Percentiles rank a stretch among this genome's conserved stretches.
Evolutionary conservation across 2,888 invertebrate genomes (phyloP).

Genomic region (Hemaris fuciformis): DNA sequence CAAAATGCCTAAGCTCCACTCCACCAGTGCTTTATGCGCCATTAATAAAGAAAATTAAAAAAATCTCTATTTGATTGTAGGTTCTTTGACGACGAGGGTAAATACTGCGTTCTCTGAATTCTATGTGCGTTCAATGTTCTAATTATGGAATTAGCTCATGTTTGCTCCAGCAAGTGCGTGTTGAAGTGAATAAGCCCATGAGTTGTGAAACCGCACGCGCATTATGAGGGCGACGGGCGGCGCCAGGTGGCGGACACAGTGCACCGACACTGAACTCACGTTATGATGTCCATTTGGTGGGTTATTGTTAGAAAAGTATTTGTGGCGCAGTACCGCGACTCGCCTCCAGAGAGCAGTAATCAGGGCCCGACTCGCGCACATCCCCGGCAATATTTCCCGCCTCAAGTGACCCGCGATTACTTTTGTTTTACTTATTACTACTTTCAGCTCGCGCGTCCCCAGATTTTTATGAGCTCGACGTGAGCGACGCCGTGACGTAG

Average conservation of each 20-base stretch:
- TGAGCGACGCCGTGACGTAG: neutral
- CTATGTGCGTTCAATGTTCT: too few species aligned
- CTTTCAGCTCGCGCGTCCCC: neutral
- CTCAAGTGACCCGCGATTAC: constrained; percentile 8
- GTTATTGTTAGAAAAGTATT: constrained; percentile 27
- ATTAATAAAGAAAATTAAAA: too few species aligned
- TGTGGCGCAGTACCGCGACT: constrained; percentile 20
- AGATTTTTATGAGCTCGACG: neutral
- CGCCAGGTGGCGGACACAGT: neutral
- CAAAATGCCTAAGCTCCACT: too few species aligned
- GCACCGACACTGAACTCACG: too few species aligned
- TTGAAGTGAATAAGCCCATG: neutral
- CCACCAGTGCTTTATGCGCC: too few species aligned
- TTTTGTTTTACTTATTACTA: constrained; percentile 12
- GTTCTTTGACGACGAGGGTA: too few species aligned
- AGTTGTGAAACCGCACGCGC: neutral
- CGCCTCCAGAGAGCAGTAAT: constrained; percentile 24
- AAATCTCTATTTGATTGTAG: too few species aligned
- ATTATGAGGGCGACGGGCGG: neutral
- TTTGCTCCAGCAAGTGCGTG: too few species aligned
- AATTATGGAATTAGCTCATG: too few species aligned
- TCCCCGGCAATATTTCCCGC: constrained; percentile 11
- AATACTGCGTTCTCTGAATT: too few species aligned
- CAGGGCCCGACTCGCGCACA: too few species aligned
- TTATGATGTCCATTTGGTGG: too few species aligned